Base-by-base conservation (phyloP, 2,113 vertebrate genomes). In the Trichechus manatus region DNA sequence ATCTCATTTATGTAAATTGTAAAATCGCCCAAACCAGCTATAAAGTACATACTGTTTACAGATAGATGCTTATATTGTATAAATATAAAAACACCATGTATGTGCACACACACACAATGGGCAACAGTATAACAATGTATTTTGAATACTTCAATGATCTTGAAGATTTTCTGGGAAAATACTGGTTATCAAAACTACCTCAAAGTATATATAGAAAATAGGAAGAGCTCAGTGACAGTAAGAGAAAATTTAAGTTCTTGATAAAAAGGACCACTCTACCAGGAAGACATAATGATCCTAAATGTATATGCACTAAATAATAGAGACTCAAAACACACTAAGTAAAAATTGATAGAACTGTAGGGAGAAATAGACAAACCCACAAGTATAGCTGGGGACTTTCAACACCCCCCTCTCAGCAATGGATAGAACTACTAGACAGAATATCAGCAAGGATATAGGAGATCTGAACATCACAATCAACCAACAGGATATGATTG, bases 141-240 rank as follows among this genome's bases (percentile, higher is more conserved):
- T 95, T 84, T 84, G 77, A 91, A 72, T 75, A 44, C 33, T 23
- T 95, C 87, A 31, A 0, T 39, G 50, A 56, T 53, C 31, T 5
- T 29, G 50, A 36, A 85, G n/a, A 20, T 64, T 77, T 92, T 85
- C 79, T 82, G 74, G 50, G 79, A 82, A 82, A 93, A 86, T 70
- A 39, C 0, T 63, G 25, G 7, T 84, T 66, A 36, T 70, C 50
- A 56, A 87, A 85, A 70, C 15, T 39, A 33, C 13, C 59, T 93
- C 23, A 44, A 87, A 33, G 81, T 19, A 42, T n/a, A n/a, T 2
- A 5, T 47, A 33, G 36, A 47, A 74, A 66, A 39, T 29, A n/a
- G 0, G 13, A 83, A 91, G 9, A 85, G 1, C 33, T 75, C 9
- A 20, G 36, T 27, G n/a, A 72, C 56, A 93, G 68, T 47, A 33